These are phyloP conservation scores for Apaloderma vittatum DNA, from an alignment of 2,113 vertebrate species.

Conservation along the genomic window DNA sequence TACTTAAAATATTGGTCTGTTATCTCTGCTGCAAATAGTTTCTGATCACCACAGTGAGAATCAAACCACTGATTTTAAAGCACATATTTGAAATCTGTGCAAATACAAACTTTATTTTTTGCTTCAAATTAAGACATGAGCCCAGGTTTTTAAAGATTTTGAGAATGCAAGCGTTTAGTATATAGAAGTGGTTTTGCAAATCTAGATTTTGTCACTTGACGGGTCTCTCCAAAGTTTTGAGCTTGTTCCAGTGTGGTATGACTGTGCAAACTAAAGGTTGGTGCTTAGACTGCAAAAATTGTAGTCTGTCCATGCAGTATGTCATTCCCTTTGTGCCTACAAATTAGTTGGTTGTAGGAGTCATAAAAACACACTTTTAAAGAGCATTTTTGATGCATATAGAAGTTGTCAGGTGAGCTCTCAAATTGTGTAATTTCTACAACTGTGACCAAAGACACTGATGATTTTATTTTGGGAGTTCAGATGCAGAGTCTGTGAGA, in stretches of 20 bases:
- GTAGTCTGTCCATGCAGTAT: background rate
- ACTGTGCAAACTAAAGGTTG: background rate
- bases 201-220: background rate
- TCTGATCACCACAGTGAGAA: background rate
- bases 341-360: background rate
- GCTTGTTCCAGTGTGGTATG: rapidly evolving
- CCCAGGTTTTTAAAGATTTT: background rate
- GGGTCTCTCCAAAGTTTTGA: background rate
- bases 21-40: background rate
- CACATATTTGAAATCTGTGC: background rate
- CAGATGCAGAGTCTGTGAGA: background rate
- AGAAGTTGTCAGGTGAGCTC: background rate
- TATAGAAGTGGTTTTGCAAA: background rate
- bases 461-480: slow-evolving; percentile 7
- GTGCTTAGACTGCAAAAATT: background rate
- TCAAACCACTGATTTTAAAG: background rate
- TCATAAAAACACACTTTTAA: background rate
- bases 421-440: background rate
- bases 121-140: background rate
- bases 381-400: background rate
- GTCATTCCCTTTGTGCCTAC: background rate
- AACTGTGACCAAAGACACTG: background rate
- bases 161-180: background rate
- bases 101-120: background rate
- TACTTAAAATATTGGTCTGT: background rate